Percentiles rank a stretch among this genome's conserved stretches.
These are phyloP conservation scores for Leptobrachium ailaonicum DNA, from an alignment of 2,113 vertebrate species.

Conservation along the genomic window DNA sequence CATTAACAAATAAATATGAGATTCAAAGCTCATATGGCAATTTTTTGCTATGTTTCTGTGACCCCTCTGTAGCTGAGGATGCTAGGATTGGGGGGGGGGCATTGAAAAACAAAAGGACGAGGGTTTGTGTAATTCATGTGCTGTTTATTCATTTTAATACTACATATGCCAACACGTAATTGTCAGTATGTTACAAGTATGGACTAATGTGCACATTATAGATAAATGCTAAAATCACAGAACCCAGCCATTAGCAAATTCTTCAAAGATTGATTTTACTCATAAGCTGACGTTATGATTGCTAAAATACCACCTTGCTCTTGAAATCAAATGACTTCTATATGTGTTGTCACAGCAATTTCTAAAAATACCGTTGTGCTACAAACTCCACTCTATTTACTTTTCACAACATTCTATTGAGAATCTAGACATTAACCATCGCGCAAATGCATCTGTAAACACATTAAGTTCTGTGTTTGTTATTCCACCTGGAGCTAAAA, in stretches of 20 bases:
- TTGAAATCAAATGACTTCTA: slow-evolving; percentile 3
- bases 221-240: slow-evolving; percentile 22
- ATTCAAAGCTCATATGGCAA: too few species aligned
- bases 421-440: not conserved
- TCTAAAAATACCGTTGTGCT: not conserved
- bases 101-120: too few species aligned
- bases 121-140: slow-evolving; percentile 3
- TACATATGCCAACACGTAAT: slow-evolving; percentile 16
- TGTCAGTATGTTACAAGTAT: slow-evolving; percentile 26
- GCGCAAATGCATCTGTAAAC: slow-evolving; percentile 20
- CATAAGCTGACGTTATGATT: slow-evolving; percentile 27
- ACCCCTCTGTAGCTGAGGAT: too few species aligned
- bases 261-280: slow-evolving; percentile 27
- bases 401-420: not conserved
- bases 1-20: too few species aligned
- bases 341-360: not conserved
- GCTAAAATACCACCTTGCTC: slow-evolving; percentile 22
- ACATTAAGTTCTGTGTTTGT: slow-evolving; percentile 14
- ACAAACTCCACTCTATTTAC: not conserved
- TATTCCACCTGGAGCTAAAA: slow-evolving; percentile 18
- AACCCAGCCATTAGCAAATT: slow-evolving; percentile 7
- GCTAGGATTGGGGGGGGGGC: too few species aligned
- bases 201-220: slow-evolving; percentile 33
- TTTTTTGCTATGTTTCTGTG: too few species aligned
- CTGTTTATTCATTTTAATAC: not conserved